A percentile compares a stretch with the other conserved stretches of the same genome.
phyloP scores from a whole-genome alignment of 2,113 vertebrate species.

The Sigmodon hispidus region DNA sequence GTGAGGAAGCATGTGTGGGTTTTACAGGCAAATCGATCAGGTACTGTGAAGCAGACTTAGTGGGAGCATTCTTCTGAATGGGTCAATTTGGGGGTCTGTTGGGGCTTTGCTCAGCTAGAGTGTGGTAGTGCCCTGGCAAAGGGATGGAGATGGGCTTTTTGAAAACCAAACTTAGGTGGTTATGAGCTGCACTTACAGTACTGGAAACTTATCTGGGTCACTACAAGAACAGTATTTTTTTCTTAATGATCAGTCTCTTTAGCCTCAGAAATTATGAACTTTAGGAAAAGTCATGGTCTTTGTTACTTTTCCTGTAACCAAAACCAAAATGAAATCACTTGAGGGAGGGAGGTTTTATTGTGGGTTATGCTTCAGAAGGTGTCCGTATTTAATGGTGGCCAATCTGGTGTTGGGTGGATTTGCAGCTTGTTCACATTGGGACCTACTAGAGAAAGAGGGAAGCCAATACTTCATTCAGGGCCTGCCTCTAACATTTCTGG shows the following conservation, averaged over 20 bases:
- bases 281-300: not conserved
- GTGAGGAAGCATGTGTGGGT: not conserved
- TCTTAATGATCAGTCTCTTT: not conserved
- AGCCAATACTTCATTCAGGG: not conserved
- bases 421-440: not conserved
- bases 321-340: not conserved
- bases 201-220: not conserved
- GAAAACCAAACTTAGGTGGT: not conserved
- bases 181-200: not conserved
- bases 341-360: not conserved
- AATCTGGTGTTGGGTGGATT: not conserved
- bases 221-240: not conserved
- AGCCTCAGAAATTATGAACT: not conserved
- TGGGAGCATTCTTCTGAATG: not conserved
- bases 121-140: not conserved
- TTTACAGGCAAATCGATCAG: not conserved
- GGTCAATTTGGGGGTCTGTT: too few relatives aligned
- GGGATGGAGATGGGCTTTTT: not conserved
- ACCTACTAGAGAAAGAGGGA: too few relatives aligned
- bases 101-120: not conserved
- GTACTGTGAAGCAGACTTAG: not conserved
- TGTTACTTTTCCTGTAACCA: not conserved
- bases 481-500: not conserved
- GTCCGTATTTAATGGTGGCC: not conserved
- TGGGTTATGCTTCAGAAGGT: not conserved